Evolutionary conservation across 2,113 vertebrate genomes (phyloP), one percentile per base, ranked within the genome.

Genomic region (Panthera leo): DNA sequence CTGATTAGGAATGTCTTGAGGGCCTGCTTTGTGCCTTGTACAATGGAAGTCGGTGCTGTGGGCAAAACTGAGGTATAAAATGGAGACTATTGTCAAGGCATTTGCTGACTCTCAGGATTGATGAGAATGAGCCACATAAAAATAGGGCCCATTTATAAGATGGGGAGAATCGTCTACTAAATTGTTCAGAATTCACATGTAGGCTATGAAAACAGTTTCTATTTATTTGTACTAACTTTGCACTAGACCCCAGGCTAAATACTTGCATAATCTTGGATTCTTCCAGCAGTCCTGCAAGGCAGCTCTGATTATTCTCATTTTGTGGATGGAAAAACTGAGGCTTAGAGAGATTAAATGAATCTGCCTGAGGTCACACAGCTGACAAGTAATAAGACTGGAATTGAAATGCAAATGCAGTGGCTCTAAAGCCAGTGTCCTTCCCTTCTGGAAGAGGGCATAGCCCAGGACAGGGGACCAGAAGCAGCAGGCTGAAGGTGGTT

Each of bases 291-390:
- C 29, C 19, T 79, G 1, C 10, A 14, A 85, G n/a, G 34, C 11
- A 78, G 45, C 42, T 78, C n/a, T 89, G 48, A 51, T 73, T 27
- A 75, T 82, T 71, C 12, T 91, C 10, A 65, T 93, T 85, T 89
- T 87, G 31, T 73, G 19, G 6, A 63, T 70, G 34, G 89, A 71
- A 94, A 92, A 79, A 67, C 16, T 31, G 88, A 91, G 63, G 45
- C 25, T 51, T 76, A 15, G 12, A 82, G 87, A 95, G 12, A 1
- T 11, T 70, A 65, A 48, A 19, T 67, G 36, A 85, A 23, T 61
- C 76, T 89, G 61, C 18, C 11, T 0, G 2, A 58, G 14, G 5
- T 55, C n/a, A 29, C 18, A 58, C 4, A 48, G 76, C 31, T 63
- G 29, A 3, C 12, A 67, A 65, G 34, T 45, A 14, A 61, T 16